Evolutionary conservation across 1,140 invertebrate species (phyloP).

Genomic region (Copidosoma floridanum): DNA sequence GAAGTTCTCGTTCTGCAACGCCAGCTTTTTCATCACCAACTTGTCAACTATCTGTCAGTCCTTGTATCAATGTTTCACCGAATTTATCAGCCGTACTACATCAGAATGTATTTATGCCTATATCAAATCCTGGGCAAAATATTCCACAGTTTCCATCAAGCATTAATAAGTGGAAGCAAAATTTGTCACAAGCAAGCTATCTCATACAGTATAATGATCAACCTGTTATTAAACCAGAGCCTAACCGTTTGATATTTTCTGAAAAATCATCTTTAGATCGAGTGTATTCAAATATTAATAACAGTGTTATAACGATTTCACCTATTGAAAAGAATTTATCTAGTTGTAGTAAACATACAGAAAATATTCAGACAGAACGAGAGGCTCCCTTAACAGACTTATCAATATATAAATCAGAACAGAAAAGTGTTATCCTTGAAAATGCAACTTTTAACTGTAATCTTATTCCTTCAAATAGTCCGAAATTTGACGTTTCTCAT

Average conservation of each 20-base stretch:
- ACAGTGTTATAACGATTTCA: constrained; percentile 80
- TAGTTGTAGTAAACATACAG: constrained; percentile 39
- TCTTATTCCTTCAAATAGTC: too few relatives aligned
- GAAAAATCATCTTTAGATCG: constrained; percentile 45
- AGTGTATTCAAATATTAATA: constrained; percentile 59
- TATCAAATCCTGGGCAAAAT: constrained; percentile 65
- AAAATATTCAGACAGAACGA: constrained; percentile 50
- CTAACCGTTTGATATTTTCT: constrained; percentile 51
- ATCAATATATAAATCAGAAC: too few relatives aligned
- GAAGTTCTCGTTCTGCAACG: constrained; percentile 86
- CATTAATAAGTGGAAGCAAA: constrained; percentile 58
- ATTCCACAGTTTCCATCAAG: too few relatives aligned
- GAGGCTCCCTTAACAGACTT: too few relatives aligned
- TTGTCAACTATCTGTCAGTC: constrained; percentile 64
- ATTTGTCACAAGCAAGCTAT: too few relatives aligned
- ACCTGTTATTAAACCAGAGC: constrained; percentile 63
- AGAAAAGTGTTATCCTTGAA: constrained; percentile 48
- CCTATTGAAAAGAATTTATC: constrained; percentile 55
- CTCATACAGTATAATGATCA: constrained; percentile 56
- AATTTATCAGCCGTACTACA: constrained; percentile 61
- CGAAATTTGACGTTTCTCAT: too few relatives aligned
- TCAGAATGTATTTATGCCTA: constrained; percentile 82
- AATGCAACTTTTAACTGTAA: too few relatives aligned
- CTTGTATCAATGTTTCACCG: constrained; percentile 67
- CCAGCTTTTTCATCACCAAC: constrained; percentile 82